These are phyloP conservation scores for Noctua janthe DNA, from an alignment of 2,888 invertebrate genomes.

Conservation along the genomic window DNA sequence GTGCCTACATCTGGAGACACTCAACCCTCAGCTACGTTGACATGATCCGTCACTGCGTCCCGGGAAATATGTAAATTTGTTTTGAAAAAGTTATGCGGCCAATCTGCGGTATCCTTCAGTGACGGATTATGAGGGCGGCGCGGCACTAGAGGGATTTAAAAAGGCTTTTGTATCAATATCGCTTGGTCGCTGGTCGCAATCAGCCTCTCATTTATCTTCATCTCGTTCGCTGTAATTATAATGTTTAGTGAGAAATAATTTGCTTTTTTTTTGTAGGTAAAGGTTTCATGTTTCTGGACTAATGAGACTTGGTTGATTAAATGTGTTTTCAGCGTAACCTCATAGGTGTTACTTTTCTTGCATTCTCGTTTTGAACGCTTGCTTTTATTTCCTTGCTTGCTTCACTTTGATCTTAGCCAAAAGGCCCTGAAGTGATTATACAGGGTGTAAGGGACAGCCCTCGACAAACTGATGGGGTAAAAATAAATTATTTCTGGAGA, in stretches of 20 bases:
- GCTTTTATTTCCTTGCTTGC: not conserved
- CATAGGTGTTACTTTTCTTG: not conserved
- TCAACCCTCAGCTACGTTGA: constrained; percentile 61
- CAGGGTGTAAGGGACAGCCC: too few relatives aligned
- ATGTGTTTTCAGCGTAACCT: not conserved
- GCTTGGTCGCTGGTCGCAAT: constrained; percentile 67
- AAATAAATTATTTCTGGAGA: too few relatives aligned
- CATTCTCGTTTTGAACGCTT: not conserved
- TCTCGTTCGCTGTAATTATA: constrained; percentile 71
- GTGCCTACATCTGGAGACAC: constrained; percentile 14
- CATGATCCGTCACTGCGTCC: constrained; percentile 76
- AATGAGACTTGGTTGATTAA: not conserved
- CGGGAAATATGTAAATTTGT: constrained; percentile 84
- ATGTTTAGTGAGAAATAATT: constrained; percentile 63
- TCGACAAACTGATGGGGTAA: too few relatives aligned
- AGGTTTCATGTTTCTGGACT: constrained; percentile 9
- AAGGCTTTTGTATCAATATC: constrained; percentile 76
- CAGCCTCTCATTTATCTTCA: constrained; percentile 76
- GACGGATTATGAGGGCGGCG: constrained; percentile 73
- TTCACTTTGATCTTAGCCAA: not conserved
- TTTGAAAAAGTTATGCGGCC: constrained; percentile 82
- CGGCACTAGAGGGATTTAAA: constrained; percentile 75
- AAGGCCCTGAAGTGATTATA: not conserved
- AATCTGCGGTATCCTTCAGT: constrained; percentile 77
- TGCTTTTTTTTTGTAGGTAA: constrained; percentile 1